phyloP scores from a whole-genome alignment of 2,113 vertebrate genomes.

The Hemibagrus wyckioides region DNA sequence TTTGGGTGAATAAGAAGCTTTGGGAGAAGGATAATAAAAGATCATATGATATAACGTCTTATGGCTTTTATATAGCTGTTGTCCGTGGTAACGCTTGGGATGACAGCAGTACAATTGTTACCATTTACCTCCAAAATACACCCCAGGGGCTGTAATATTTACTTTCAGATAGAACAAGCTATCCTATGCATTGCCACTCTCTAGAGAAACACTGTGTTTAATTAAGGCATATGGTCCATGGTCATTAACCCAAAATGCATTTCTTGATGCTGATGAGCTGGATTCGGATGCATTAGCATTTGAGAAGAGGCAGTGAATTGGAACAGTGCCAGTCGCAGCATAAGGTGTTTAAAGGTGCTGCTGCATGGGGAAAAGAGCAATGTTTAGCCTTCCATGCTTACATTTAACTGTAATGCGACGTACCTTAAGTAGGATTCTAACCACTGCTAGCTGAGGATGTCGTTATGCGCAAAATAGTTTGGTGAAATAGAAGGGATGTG shows the following conservation, averaged over 20 bases:
- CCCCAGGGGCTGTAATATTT: not conserved
- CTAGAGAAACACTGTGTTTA: conserved; percentile 26
- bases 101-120: not conserved
- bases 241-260: conserved; percentile 29
- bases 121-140: conserved; percentile 7
- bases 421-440: not conserved
- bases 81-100: not conserved
- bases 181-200: conserved; percentile 1
- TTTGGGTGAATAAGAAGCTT: not conserved
- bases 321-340: not conserved
- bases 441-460: not conserved
- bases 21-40: not conserved
- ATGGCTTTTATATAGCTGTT: not conserved
- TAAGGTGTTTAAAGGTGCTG: not conserved
- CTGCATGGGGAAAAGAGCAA: not conserved
- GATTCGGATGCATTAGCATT: conserved; percentile 35
- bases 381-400: not conserved
- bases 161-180: conserved; percentile 14
- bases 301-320: not conserved
- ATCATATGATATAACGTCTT: not conserved
- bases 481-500: not conserved
- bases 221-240: conserved; percentile 22
- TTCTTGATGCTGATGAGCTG: conserved; percentile 29
- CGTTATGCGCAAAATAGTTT: not conserved
- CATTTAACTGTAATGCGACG: not conserved